Percentiles rank a stretch among this genome's conserved stretches.
phyloP scores from a whole-genome alignment of 2,797 vertebrate species.

The Yasuhikotakia modesta region DNA sequence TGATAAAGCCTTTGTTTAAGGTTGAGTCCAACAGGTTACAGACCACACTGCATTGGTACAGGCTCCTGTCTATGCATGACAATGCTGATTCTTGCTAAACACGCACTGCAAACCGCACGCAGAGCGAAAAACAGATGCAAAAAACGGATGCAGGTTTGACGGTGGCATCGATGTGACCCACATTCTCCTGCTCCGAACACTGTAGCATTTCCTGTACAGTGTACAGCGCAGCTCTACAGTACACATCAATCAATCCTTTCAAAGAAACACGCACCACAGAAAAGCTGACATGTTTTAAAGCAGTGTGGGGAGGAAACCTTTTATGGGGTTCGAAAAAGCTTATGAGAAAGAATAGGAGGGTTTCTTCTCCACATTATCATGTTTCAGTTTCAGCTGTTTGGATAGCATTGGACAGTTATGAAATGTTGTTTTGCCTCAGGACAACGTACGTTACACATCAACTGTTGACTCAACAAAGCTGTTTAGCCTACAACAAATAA shows the following conservation, averaged over 20 bases:
- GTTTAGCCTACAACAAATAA: not conserved
- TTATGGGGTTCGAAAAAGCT: not conserved
- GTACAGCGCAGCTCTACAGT: not conserved
- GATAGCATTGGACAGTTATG: not conserved
- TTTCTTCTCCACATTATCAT: not conserved
- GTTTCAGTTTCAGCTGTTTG: not conserved
- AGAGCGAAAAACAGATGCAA: not conserved
- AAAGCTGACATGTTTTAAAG: not conserved
- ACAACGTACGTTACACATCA: too few relatives aligned
- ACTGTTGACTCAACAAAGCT: not conserved
- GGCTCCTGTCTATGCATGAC: not conserved
- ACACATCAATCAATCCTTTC: slow-evolving; percentile 13
- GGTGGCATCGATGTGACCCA: not conserved
- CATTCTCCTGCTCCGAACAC: slow-evolving; percentile 4
- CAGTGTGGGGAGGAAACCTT: not conserved
- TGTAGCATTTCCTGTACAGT: slow-evolving; percentile 5
- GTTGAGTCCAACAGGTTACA: not conserved
- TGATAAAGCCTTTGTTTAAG: not conserved
- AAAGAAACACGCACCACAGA: not conserved
- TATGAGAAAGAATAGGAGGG: not conserved
- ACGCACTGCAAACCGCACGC: not conserved
- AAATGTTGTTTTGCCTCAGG: too few relatives aligned
- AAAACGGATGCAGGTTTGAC: not conserved
- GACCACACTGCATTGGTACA: not conserved
- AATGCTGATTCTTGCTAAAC: not conserved